Conservation (phyloP, 2,797 vertebrate genomes). For the Staurois parvus region DNA sequence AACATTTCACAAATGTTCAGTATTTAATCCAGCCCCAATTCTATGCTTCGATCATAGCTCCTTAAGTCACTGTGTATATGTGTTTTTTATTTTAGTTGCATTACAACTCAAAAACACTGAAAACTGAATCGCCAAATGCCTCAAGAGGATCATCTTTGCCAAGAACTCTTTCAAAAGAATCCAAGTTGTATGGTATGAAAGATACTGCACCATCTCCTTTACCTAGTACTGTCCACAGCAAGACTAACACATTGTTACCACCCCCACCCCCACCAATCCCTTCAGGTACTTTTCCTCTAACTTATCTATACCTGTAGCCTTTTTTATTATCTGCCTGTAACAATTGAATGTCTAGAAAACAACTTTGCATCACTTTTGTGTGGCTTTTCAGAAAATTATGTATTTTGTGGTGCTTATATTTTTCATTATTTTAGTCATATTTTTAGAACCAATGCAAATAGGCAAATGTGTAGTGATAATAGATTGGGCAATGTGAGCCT, state of each 20-base stretch:
- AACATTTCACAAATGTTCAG: too few species aligned
- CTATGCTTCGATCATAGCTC: background rate
- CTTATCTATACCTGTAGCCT: background rate
- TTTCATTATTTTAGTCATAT: too few species aligned
- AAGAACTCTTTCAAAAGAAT: constrained; percentile 98
- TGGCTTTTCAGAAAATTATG: too few species aligned
- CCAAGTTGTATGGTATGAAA: constrained; percentile 99
- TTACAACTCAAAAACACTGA: constrained; percentile 98
- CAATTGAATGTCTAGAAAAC: too few species aligned
- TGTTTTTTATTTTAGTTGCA: constrained; percentile 83
- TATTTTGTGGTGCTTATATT: too few species aligned
- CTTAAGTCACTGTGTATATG: background rate
- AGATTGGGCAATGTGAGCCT: too few species aligned
- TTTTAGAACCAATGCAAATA: too few species aligned
- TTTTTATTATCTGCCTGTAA: constrained; percentile 29
- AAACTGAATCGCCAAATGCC: constrained; percentile 93
- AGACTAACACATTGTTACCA: constrained; percentile 95
- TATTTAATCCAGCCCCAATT: too few species aligned
- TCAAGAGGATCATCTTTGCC: constrained; percentile 96
- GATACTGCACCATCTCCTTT: constrained; percentile 84
- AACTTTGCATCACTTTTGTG: too few species aligned
- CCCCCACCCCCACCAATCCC: constrained; percentile 94
- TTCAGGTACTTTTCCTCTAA: constrained; percentile 84
- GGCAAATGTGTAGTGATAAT: too few species aligned
- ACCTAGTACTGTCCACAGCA: constrained; percentile 86